Percentiles rank a stretch among this genome's conserved stretches.
These are phyloP conservation scores for Fistularia tabacaria DNA, from an alignment of 2,797 vertebrate genomes.

Conservation along the genomic window DNA sequence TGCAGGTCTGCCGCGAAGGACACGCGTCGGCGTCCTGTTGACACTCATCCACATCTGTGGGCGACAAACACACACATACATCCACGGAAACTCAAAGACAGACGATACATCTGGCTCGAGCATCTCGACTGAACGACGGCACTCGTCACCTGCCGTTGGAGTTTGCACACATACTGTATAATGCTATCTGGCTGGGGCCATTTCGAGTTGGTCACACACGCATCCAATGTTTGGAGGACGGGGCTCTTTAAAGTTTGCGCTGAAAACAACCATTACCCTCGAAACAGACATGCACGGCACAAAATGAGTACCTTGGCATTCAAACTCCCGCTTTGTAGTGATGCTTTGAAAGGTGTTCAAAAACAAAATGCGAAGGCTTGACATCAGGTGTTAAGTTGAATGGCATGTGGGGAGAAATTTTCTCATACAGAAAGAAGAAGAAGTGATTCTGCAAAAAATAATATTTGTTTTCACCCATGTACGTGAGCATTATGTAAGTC, in stretches of 20 bases:
- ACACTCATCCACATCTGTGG: constrained; percentile 72
- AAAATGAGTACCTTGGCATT: constrained; percentile 61
- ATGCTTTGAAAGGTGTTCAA: constrained; percentile 46
- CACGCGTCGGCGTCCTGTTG: constrained; percentile 41
- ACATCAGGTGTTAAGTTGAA: constrained; percentile 1
- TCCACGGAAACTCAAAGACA: background rate
- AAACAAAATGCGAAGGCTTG: constrained; percentile 23
- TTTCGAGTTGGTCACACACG: background rate
- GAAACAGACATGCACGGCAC: constrained; percentile 40
- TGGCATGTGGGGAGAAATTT: background rate
- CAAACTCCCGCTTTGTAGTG: constrained; percentile 29
- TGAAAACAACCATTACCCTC: constrained; percentile 59
- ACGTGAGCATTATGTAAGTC: no score
- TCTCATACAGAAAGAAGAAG: no score
- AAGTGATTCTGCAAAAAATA: no score
- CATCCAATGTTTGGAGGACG: no score
- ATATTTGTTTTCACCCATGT: background rate
- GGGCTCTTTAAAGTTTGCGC: constrained; percentile 15
- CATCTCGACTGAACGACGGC: no score
- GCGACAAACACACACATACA: constrained; percentile 16
- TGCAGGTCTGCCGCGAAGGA: constrained; percentile 59
- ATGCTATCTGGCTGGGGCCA: no score
- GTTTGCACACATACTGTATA: no score
- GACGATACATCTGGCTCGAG: no score
- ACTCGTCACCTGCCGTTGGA: no score